phyloP scores from a whole-genome alignment of 2,888 invertebrate species.

The Athripsodes cinereus region DNA sequence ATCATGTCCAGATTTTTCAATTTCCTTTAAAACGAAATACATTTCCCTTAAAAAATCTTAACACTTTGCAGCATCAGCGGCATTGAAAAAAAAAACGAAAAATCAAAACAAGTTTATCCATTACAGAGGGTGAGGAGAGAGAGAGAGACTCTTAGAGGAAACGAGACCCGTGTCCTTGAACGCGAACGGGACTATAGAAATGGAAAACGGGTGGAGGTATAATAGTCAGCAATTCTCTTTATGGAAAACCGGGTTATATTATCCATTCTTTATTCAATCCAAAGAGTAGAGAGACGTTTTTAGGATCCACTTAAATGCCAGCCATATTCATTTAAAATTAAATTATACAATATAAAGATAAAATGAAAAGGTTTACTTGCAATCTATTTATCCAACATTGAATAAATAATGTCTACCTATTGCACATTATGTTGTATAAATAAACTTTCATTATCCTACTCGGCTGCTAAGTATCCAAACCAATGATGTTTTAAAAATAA shows the following conservation, averaged over 20 bases:
- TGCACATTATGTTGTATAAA: too few relatives aligned
- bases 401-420: too few relatives aligned
- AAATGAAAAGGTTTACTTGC: too few relatives aligned
- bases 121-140: not conserved
- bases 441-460: too few relatives aligned
- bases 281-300: not conserved
- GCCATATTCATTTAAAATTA: constrained; percentile 1
- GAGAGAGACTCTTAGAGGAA: not conserved
- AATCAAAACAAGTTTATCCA: not conserved
- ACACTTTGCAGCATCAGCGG: not conserved
- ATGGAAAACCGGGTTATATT: constrained; percentile 20
- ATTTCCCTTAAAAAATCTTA: not conserved
- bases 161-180: not conserved
- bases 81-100: not conserved
- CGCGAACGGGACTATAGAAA: not conserved
- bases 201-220: not conserved
- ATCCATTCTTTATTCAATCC: constrained; percentile 19
- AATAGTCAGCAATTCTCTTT: constrained; percentile 6
- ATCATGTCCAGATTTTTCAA: too few relatives aligned
- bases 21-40: too few relatives aligned
- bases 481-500: too few relatives aligned
- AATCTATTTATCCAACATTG: too few relatives aligned
- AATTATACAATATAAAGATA: not conserved
- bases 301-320: not conserved
- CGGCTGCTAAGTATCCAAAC: too few relatives aligned